Base-by-base conservation (phyloP, 2,888 invertebrate species). In the Athrips mouffetella region DNA sequence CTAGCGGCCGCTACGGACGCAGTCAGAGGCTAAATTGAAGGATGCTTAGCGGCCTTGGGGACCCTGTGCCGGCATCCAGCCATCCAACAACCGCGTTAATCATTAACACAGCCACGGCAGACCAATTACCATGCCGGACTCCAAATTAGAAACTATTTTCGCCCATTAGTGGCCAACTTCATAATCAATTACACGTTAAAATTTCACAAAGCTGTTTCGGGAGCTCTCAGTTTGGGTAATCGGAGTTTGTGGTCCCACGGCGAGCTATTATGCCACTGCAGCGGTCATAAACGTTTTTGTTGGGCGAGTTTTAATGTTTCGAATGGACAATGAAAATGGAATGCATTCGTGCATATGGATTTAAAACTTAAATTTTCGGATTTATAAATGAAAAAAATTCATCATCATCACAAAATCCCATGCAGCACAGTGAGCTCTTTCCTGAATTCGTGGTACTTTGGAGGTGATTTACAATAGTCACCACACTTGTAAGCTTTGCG, bases 101-200 rank as follows among this genome's bases (percentile, higher is more conserved):
- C 74, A 85, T 86, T 82, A 83, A 84, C 76, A 67, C 75, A 70
- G 79, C 67, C 75, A 70, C 71, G 75, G 73, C 72, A 79, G 82
- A 77, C 81, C 84, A 85, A 85, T 86, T 85, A 86, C 75, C 71
- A 25, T 45, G 72, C 80, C 76, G 72, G 78, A 79, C 71, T 75
- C 81, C 78, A 84, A 86, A 88, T 86, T 88, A 86, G 87, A 85
- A 85, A 86, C 88, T 87, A 87, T 88, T 83, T 84, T 82, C 82
- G 72, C 74, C 86, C 86, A 86, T 86, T 86, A 84, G 79, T 73
- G 76, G 75, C 81, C 82, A 85, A 86, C 86, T 86, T 87, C 86
- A 85, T 87, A 85, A 86, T 87, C 87, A 87, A 87, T 85, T 88
- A 84, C 73, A 80, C 83, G 83, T 79, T 85, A 80, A 83, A 86